Base-by-base conservation (phyloP, 2,888 invertebrate genomes). In the Branchinecta sandiegonensis region DNA sequence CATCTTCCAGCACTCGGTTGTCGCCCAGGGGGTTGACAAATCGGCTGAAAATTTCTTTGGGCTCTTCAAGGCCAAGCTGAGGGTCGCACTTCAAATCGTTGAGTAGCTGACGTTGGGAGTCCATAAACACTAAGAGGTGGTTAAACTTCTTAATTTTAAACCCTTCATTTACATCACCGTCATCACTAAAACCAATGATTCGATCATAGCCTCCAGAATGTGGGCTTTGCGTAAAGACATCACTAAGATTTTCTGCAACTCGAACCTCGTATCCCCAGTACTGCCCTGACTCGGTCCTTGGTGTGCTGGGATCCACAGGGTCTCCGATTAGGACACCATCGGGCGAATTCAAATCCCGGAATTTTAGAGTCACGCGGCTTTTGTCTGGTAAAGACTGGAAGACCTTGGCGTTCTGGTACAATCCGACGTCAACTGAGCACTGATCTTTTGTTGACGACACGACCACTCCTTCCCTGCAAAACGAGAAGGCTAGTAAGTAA, bases 181-280 rank as follows among this genome's bases (percentile, higher is more conserved):
- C 12, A 17, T 65, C 37, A 48, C 23, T 37, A 46, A 47, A 23
- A 37, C 82, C 83, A 48, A 83, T 77, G 8, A 75, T 77, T 12
- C 79, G 65, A 73, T 81, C 81, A 72, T 81, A 81, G 8, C 78
- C 78, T 37, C 75, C 76, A 71, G 75, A 74, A 67, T 74, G 78
- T 6, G 80, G 79, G 67, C 74, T 76, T 66, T 77, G 76, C 8
- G 76, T 75, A 68, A 81, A 77, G 3, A 81, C 79, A 47, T 75
- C 74, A 23, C 76, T 74, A 8, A 82, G 74, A 70, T 76, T 76
- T 23, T 72, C 71, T 9, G 82, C 82, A 47, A 81, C 71, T 65
- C 82, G 74, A 1, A 83, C 81, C 17, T 73, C 75, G 74, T 83
- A 83, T 37, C 83, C 83, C 83, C 83, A 84, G 75, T 83, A 83